Percentiles rank a stretch among this genome's conserved stretches.
These are phyloP conservation scores for Scalopus aquaticus DNA, from an alignment of 2,113 vertebrate genomes.

Conservation along the genomic window DNA sequence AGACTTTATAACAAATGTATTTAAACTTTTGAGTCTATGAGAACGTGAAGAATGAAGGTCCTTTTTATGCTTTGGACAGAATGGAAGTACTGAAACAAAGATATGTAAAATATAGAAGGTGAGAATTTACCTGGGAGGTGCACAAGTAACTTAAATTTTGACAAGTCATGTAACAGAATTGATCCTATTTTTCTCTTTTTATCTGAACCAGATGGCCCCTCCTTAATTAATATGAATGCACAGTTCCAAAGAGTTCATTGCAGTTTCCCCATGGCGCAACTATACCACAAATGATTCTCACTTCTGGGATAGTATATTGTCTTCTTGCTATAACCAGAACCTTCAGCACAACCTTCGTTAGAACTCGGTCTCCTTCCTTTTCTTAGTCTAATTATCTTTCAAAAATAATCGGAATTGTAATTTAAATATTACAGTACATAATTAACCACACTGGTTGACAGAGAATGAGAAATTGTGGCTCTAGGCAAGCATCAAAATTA, in stretches of 20 bases:
- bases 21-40: neutral
- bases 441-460: slow-evolving; percentile 77
- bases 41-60: rapidly evolving
- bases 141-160: neutral
- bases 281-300: slow-evolving; percentile 53
- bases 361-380: slow-evolving; percentile 13
- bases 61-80: neutral
- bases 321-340: slow-evolving; percentile 40
- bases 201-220: slow-evolving; percentile 72
- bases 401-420: slow-evolving; percentile 80
- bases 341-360: slow-evolving; percentile 41
- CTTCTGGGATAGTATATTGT: slow-evolving; percentile 72
- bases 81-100: neutral
- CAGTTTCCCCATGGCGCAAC: neutral
- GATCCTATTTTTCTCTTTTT: slow-evolving; percentile 44
- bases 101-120: neutral
- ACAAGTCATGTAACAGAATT: slow-evolving; percentile 2
- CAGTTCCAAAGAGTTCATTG: slow-evolving; percentile 36
- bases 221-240: slow-evolving; percentile 73
- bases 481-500: slow-evolving; percentile 74
- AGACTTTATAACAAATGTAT: neutral
- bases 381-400: slow-evolving; percentile 77
- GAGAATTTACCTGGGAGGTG: neutral
- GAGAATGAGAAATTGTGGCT: slow-evolving; percentile 73
- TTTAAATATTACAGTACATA: slow-evolving; percentile 80